Evolutionary conservation across 2,888 invertebrate species (phyloP), one percentile per base, ranked within the genome.

Genomic region (Cordilura impudica): DNA sequence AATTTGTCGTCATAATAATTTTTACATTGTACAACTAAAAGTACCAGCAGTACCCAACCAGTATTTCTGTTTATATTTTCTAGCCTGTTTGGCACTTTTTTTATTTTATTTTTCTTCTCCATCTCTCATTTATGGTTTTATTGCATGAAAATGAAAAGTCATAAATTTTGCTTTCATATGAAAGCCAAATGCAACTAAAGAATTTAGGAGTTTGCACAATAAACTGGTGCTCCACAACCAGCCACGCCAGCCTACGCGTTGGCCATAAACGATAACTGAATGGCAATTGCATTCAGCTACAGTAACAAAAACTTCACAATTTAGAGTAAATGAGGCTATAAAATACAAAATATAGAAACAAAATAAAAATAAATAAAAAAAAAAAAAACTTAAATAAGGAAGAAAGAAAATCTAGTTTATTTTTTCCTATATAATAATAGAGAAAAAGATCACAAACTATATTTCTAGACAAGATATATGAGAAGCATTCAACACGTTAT

Each of bases 1-100:
- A 77, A 72, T 77, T 77, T 77, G 77, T 77, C 77, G 72, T 77
- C 77, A 72, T 65, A 45, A 61, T 45, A 60, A 54, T 54, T 54
- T 53, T 70, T 51, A 35, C 12, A 10, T 31, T 31, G 35, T 39
- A 39, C 35, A 39, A 39, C n/a, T n/a, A n/a, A n/a, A 31, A 10
- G 12, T 39, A 39, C 26, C 3, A 26, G 26, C 6, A 4, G 26
- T 6, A 6, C 3, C 26, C 6, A 3, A 26, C 35, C n/a, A 39
- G 31, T n/a, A 4, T 39, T 39, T 39, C n/a, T 35, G 29, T 12
- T 35, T 35, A n/a, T 39, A n/a, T 39, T 47, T 58, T 19, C 21
- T 29, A 66, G 51, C 14, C 56, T 49, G 43, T 29, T 58, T 73
- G 23, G 23, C 35, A 8, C 8, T 26, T 19, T 47, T 53, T 53